Conservation (phyloP, 2,888 invertebrate genomes). For the Agonopterix alstromeriana region DNA sequence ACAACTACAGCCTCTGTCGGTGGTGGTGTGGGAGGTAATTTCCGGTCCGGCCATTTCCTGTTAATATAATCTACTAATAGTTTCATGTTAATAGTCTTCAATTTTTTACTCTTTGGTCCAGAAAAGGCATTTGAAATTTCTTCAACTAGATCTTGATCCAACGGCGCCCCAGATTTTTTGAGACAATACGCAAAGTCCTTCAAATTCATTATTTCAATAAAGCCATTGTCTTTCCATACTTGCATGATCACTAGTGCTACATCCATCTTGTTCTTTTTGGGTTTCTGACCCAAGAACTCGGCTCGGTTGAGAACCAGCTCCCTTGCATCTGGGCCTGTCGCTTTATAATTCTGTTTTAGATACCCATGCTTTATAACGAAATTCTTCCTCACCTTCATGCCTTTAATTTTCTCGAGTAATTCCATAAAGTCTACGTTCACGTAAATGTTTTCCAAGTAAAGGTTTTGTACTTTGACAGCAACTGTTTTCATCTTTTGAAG, state of each 20-base stretch:
- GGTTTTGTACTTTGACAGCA: constrained; percentile 19
- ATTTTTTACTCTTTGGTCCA: constrained; percentile 24
- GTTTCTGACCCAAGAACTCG: constrained; percentile 18
- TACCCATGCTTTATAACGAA: constrained; percentile 22
- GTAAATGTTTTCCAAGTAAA: constrained; percentile 23
- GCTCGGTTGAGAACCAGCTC: constrained; percentile 25
- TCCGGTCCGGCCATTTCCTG: constrained; percentile 40
- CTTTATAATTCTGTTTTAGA: constrained; percentile 9
- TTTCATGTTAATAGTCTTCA: constrained; percentile 19
- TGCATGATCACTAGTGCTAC: constrained; percentile 21
- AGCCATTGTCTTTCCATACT: constrained; percentile 16
- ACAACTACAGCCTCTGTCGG: constrained; percentile 17
- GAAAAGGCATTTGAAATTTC: constrained; percentile 25
- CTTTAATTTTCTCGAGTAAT: constrained; percentile 13
- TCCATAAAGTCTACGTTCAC: constrained; percentile 21
- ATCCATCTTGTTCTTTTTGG: constrained; percentile 20
- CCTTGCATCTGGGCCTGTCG: constrained; percentile 18
- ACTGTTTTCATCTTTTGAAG: constrained; percentile 14
- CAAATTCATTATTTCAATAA: constrained; percentile 13
- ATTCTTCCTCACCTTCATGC: constrained; percentile 15
- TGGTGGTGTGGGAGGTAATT: constrained; percentile 32
- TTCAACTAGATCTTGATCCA: constrained; percentile 23
- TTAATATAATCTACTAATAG: constrained; percentile 33
- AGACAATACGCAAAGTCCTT: constrained; percentile 18
- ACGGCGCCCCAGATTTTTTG: constrained; percentile 11